phyloP scores from a whole-genome alignment of 2,888 invertebrate genomes.

The Drosophila borborema region DNA sequence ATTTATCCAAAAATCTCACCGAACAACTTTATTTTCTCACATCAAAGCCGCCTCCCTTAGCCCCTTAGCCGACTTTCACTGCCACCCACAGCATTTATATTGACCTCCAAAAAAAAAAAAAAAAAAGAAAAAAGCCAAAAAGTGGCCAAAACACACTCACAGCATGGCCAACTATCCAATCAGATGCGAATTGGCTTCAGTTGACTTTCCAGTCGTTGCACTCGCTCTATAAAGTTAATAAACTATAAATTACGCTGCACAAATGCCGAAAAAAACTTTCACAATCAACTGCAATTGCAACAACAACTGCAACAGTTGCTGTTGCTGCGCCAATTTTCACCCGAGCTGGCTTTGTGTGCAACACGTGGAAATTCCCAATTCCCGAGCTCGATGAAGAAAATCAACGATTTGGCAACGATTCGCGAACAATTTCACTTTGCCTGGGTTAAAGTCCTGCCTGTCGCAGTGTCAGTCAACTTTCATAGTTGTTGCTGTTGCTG shows the following conservation, averaged over 20 bases:
- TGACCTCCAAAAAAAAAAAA: slow-evolving; percentile 71
- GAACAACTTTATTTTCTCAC: slow-evolving; percentile 1
- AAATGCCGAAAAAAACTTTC: slow-evolving; percentile 77
- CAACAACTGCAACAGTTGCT: slow-evolving; percentile 22
- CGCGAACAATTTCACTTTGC: slow-evolving; percentile 78
- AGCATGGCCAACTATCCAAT: slow-evolving; percentile 26
- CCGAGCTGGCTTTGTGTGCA: slow-evolving; percentile 61
- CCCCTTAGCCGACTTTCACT: slow-evolving; percentile 54
- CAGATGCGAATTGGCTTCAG: slow-evolving; percentile 26
- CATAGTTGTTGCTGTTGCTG: slow-evolving; percentile 43
- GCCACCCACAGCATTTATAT: slow-evolving; percentile 14
- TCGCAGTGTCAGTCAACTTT: slow-evolving; percentile 81
- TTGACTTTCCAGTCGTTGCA: slow-evolving; percentile 73
- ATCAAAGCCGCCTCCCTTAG: neutral
- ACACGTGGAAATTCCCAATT: slow-evolving; percentile 74
- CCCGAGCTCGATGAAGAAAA: slow-evolving; percentile 31
- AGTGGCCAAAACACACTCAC: neutral
- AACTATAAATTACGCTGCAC: slow-evolving; percentile 74
- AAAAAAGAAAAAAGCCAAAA: slow-evolving; percentile 42
- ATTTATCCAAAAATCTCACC: too few species aligned
- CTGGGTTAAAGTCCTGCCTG: slow-evolving; percentile 80
- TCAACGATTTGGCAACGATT: slow-evolving; percentile 47
- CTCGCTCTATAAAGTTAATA: slow-evolving; percentile 78
- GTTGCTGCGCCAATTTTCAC: slow-evolving; percentile 65
- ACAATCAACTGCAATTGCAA: slow-evolving; percentile 45